Evolutionary conservation across 1,140 invertebrate species (phyloP).

Genomic region (Stegodyphus mimosarum): DNA sequence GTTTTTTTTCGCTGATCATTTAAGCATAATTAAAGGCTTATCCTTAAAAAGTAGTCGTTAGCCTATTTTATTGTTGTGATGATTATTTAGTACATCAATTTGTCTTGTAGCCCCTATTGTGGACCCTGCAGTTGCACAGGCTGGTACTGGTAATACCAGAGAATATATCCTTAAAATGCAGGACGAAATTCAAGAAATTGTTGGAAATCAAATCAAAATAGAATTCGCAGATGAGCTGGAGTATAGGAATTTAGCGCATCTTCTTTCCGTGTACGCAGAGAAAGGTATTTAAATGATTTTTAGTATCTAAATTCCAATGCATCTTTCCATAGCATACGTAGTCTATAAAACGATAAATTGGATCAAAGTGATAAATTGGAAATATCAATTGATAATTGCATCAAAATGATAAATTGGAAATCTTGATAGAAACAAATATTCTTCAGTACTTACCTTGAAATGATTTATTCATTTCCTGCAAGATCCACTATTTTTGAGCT

Average conservation of each 20-base stretch:
- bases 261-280: not conserved
- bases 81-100: not conserved
- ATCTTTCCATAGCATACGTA: not conserved
- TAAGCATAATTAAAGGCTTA: too few relatives aligned
- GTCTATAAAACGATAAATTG: not conserved
- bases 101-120: constrained; percentile 36
- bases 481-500: too few relatives aligned
- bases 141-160: constrained; percentile 13
- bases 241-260: not conserved
- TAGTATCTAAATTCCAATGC: not conserved
- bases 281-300: not conserved
- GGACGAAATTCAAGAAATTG: constrained; percentile 15
- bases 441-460: too few relatives aligned
- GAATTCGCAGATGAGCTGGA: not conserved
- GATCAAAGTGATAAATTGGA: not conserved
- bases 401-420: too few relatives aligned
- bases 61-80: too few relatives aligned
- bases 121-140: constrained; percentile 20
- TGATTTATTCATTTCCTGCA: too few relatives aligned
- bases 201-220: not conserved
- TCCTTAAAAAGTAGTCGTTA: not conserved
- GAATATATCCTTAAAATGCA: constrained; percentile 2
- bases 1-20: not conserved
- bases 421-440: too few relatives aligned
- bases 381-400: not conserved